Conservation (phyloP, 2,113 vertebrate species). For the Melierax canorus region DNA sequence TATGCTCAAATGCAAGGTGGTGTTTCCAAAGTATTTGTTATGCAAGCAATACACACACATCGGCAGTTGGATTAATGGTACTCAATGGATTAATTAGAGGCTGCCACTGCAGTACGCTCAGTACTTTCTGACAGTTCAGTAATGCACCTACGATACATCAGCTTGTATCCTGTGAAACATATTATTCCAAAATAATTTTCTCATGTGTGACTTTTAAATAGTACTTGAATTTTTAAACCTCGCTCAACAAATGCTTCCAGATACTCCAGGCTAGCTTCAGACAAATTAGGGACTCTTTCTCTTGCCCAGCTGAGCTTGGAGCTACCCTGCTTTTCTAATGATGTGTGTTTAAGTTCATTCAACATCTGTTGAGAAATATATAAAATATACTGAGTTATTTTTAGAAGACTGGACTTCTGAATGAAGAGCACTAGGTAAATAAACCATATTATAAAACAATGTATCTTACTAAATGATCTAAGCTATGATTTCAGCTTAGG, state of each 20-base stretch:
- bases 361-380: not conserved
- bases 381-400: not conserved
- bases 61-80: not conserved
- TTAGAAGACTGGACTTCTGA: not conserved
- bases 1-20: not conserved
- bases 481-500: not conserved
- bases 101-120: not conserved
- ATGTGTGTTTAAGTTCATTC: not conserved
- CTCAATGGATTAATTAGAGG: constrained; percentile 29
- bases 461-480: not conserved
- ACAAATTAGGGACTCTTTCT: not conserved
- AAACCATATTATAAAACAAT: not conserved
- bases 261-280: not conserved
- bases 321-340: not conserved
- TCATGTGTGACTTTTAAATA: not conserved
- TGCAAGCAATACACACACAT: not conserved
- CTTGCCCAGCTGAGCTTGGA: not conserved
- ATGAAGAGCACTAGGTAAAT: not conserved
- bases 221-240: not conserved
- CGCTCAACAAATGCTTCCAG: not conserved
- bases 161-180: not conserved
- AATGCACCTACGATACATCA: not conserved
- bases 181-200: not conserved
- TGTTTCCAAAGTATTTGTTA: not conserved
- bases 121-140: not conserved